Base-by-base conservation (phyloP, 2,888 invertebrate genomes). In the Acrobeloides nanus region DNA sequence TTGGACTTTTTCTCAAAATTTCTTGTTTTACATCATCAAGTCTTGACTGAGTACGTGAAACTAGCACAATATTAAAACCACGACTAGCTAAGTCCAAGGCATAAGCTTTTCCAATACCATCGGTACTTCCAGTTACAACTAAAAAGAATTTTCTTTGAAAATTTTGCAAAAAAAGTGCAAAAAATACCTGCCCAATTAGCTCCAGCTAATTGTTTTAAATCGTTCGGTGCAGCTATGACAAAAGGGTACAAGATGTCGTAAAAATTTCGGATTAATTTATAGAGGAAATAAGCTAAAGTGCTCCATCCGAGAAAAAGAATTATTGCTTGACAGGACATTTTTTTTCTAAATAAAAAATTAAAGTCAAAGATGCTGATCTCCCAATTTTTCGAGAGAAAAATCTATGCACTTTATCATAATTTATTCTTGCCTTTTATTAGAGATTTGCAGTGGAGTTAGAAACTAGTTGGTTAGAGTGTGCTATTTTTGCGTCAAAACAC, bases 61-160 rank as follows among this genome's bases (percentile, higher is more conserved):
- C 58, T 18, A 73, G 53, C 23, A 68, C 49, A 17, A 73, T 45
- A 51, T 72, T 69, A 60, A 72, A 71, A 18, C 57, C 57, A 37
- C 53, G 48, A 38, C 38, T 43, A 5, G 72, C 73, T 44, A 73
- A 50, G 47, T 71, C 68, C 26, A 57, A 59, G 8, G 70, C 70
- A 51, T 71, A 73, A 3, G 66, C 70, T 50, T 64, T 66, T 27
- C 73, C 73, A 51, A 73, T 73, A 24, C 73, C 73, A 45, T 73
- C 73, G 6, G 73, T 73, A 33, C 64, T 57, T 33, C 73, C 73
- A 17, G 73, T 73, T 1, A 73, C 58, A 41, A 73, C 70, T 68
- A 39, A 39, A 69, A 55, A 33, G 60, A 38, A 49, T n/a, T n/a
- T n/a, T n/a, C n/a, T n/a, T n/a, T n/a, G n/a, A n/a, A n/a, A n/a